These are phyloP conservation scores for Teinopalpus imperialis DNA, from an alignment of 2,888 invertebrate species.

Conservation along the genomic window DNA sequence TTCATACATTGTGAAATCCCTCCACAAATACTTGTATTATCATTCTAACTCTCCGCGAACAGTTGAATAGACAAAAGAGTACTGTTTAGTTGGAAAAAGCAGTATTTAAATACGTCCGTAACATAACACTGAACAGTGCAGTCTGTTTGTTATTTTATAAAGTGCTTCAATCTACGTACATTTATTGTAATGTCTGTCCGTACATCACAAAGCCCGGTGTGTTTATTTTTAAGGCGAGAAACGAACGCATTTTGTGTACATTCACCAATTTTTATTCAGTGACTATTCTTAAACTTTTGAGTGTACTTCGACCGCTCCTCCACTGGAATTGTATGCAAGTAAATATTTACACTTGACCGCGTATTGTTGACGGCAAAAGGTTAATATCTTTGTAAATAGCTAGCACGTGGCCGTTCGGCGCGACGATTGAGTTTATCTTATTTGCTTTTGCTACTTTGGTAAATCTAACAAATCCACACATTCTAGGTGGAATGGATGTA, in stretches of 20 bases:
- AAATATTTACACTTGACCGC: constrained; percentile 69
- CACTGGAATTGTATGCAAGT: constrained; percentile 56
- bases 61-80: constrained; percentile 70
- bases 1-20: constrained; percentile 19
- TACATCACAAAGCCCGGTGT: constrained; percentile 61
- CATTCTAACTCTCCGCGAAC: constrained; percentile 34
- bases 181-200: constrained; percentile 67
- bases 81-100: constrained; percentile 60
- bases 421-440: constrained; percentile 50
- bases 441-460: constrained; percentile 23
- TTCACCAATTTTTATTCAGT: constrained; percentile 40
- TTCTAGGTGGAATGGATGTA: no score
- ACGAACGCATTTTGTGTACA: constrained; percentile 37
- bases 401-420: constrained; percentile 38
- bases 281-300: constrained; percentile 48
- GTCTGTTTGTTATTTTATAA: constrained; percentile 73
- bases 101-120: constrained; percentile 61
- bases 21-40: constrained; percentile 25
- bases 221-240: constrained; percentile 55
- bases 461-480: no score
- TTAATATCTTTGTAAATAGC: constrained; percentile 69
- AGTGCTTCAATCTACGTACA: constrained; percentile 63
- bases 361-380: constrained; percentile 68
- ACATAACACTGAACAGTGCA: constrained; percentile 59
- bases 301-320: constrained; percentile 35